Base-by-base conservation (phyloP, 2,797 vertebrate genomes). In the Meriones psammophilus region DNA sequence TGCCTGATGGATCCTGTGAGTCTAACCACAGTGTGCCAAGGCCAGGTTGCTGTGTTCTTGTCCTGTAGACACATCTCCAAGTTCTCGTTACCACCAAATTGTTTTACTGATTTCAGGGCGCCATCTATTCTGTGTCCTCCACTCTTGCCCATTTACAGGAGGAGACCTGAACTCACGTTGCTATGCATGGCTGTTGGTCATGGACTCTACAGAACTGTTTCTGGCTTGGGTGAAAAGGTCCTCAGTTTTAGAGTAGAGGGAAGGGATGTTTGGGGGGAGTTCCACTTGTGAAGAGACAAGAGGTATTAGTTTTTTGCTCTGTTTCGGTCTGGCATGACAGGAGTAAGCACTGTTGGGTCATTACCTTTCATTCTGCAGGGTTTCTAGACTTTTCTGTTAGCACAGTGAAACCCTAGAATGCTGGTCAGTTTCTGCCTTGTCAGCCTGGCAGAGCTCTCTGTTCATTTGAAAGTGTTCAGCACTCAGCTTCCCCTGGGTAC, bases 301-400 rank as follows among this genome's bases (percentile, higher is more conserved):
- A 64, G 20, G 26, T 81, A 33, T 68, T 89, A 9, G 30, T 89
- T n/a, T 85, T 87, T 46, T n/a, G 39, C 5, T 64, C 24, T 6
- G 36, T n/a, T 5, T 54, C 50, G 91, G 86, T 68, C 90, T 10
- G 88, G 56, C n/a, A 28, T 33, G 36, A 90, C 86, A 54, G 60
- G 4, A 62, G 58, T 71, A 69, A 86, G 73, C 17, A 68, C 42
- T 94, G n/a, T 76, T 62, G 76, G 83, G 26, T 77, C 46, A 71
- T 81, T 7, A 1, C 62, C 85, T 94, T 80, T 79, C 64, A 77
- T 64, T 91, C 39, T 66, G 12, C 56, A 85, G 68, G 36, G 28
- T 92, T 96, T 71, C 96, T 46, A 94, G 96, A 95, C 68, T 36
- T 85, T 64, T 28, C 42, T 84, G 14, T 83, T 80, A 42, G 86